Conservation (phyloP, 2,797 vertebrate species). For the Scleropages formosus region DNA sequence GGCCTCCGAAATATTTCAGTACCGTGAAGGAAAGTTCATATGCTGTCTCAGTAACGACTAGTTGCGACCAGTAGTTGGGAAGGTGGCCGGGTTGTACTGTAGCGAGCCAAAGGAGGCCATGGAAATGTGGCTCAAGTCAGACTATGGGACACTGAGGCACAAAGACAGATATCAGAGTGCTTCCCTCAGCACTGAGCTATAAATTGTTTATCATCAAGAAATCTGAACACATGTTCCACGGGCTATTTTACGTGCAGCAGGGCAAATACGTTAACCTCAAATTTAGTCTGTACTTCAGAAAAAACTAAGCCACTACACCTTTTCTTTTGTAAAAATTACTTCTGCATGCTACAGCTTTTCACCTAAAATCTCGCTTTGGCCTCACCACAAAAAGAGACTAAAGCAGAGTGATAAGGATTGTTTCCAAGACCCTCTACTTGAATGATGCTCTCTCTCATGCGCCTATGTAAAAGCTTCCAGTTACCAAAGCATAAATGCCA, state of each 20-base stretch:
- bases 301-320: too few species aligned
- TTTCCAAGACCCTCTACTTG: neutral
- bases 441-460: neutral
- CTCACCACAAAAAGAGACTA: neutral
- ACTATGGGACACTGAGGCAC: too few species aligned
- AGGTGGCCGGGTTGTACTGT: neutral
- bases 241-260: neutral
- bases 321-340: neutral
- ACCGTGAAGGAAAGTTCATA: too few species aligned
- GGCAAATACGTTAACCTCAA: neutral
- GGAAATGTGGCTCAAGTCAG: neutral
- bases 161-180: neutral
- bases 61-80: neutral
- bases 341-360: neutral
- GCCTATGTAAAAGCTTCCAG: neutral
- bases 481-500: conserved; percentile 15
- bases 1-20: too few species aligned
- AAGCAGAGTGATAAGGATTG: neutral
- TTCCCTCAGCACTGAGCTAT: neutral
- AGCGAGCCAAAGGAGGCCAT: neutral
- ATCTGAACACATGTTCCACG: neutral
- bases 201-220: neutral
- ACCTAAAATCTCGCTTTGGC: neutral
- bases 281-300: neutral
- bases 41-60: neutral